Evolutionary conservation across 1,140 invertebrate species (phyloP).

Genomic region (Frieseomelitta varia): DNA sequence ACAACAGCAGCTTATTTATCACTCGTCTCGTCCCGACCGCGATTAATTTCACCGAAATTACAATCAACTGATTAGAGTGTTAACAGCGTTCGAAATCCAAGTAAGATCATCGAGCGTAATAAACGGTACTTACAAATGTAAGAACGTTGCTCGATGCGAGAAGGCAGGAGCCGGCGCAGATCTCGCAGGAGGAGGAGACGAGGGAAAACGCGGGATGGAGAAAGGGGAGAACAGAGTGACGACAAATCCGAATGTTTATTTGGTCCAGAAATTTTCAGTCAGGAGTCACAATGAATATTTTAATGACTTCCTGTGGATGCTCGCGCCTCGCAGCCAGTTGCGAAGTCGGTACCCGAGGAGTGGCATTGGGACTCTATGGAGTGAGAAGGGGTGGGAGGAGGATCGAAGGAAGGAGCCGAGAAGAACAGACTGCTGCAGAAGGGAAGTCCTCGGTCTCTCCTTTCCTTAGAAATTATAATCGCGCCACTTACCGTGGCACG

Average conservation of each 20-base stretch:
- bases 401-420: constrained; percentile 34
- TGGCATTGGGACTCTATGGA: constrained; percentile 4
- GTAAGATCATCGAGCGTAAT: neutral
- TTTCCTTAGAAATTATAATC: constrained; percentile 72
- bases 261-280: constrained; percentile 61
- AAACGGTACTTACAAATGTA: neutral
- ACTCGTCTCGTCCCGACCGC: neutral
- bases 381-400: neutral
- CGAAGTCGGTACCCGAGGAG: constrained; percentile 51
- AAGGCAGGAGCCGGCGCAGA: neutral
- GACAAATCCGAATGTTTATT: constrained; percentile 59
- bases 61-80: no score
- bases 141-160: neutral
- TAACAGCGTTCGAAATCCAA: neutral
- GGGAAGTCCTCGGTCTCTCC: constrained; percentile 57
- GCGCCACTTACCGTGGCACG: constrained; percentile 67
- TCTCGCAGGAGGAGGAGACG: neutral
- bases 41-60: neutral
- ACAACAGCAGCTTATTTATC: neutral
- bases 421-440: constrained; percentile 61
- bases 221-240: neutral
- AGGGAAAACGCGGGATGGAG: neutral
- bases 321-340: constrained; percentile 58
- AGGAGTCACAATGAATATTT: constrained; percentile 64
- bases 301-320: constrained; percentile 67